Evolutionary conservation across 2,888 invertebrate genomes (phyloP), one percentile per base, ranked within the genome.

Genomic region (Nematopogon swammerdamellus): DNA sequence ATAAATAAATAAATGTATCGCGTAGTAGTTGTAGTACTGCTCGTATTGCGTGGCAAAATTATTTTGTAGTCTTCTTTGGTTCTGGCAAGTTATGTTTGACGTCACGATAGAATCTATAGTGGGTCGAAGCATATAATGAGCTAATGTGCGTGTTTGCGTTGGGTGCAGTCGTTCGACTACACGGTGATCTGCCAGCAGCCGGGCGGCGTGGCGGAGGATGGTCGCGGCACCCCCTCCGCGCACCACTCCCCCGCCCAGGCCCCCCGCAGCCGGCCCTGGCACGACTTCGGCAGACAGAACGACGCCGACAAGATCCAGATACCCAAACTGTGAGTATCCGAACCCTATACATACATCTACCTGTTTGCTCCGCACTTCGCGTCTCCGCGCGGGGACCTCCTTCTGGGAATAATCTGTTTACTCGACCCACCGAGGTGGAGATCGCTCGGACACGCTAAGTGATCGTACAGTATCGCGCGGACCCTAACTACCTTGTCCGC

Each of bases 241-340:
- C 84, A 85, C 64, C 82, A 85, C 60, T 74, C 83, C 49, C 82
- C 83, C 45, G 69, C 80, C 60, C 70, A 82, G 63, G 76, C 85
- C 56, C 83, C 89, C 55, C 84, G 92, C 65, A 92, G 91, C 59
- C 80, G 92, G 62, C 93, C 93, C 58, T 95, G 93, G 94, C 95
- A 94, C 74, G 95, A 95, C 80, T 95, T 94, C 73, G 95, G 93
- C 51, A 84, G 95, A 57, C 94, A 94, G 68, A 93, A 93, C 66
- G 95, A 95, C 72, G 92, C 92, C 51, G 95, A 95, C 74, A 95
- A 95, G 84, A 93, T 97, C 67, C 95, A 96, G 82, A 97, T 97
- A 81, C 94, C 95, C 71, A 97, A 97, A 90, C 84, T 95, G 95
- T 96, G 82, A 93, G 95, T 91, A 4, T 36, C 36, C 11, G 10